Evolutionary conservation across 2,888 invertebrate species (phyloP), one percentile per base, ranked within the genome.

Genomic region (Willowsia nigromaculata): DNA sequence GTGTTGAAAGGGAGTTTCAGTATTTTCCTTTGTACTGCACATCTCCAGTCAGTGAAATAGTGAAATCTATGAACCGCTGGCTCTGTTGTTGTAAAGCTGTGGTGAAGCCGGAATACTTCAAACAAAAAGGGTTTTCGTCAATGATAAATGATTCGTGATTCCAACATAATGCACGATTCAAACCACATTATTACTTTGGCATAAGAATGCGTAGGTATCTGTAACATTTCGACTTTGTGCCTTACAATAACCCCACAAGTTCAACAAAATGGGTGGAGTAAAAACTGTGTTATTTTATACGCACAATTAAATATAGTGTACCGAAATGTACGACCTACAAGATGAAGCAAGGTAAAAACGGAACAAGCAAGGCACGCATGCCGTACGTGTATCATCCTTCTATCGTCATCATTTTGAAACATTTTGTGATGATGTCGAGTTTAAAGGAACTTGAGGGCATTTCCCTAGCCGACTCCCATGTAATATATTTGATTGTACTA

Each of bases 141-240:
- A 53, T 86, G 85, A 86, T 86, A 86, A 86, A 86, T 80, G 85
- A 80, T 86, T 86, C 80, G 85, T 86, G 85, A 86, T 86, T 86
- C 43, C 22, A 65, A 37, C 85, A 30, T 47, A 56, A 53, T 76
- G 53, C 43, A 71, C 43, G 43, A 71, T 59, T 85, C 62, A 50
- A 78, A n/a, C 47, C 62, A 68, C 30, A 33, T 76, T 50, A 56
- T 76, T 50, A 56, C 84, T 71, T 71, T 71, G 22, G 22, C 30
- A 62, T 30, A 62, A 68, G n/a, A 68, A 37, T 43, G 40, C 43
- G 43, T 43, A 71, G n/a, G n/a, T n/a, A n/a, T n/a, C n/a, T n/a
- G n/a, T 30, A 71, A 43, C 25, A 71, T 71, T 71, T 62, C 43
- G 50, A 62, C 68, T 50, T 65, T 25, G 11, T 68, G 37, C 27